phyloP scores from a whole-genome alignment of 2,113 vertebrate genomes.

The Sylvia atricapilla region DNA sequence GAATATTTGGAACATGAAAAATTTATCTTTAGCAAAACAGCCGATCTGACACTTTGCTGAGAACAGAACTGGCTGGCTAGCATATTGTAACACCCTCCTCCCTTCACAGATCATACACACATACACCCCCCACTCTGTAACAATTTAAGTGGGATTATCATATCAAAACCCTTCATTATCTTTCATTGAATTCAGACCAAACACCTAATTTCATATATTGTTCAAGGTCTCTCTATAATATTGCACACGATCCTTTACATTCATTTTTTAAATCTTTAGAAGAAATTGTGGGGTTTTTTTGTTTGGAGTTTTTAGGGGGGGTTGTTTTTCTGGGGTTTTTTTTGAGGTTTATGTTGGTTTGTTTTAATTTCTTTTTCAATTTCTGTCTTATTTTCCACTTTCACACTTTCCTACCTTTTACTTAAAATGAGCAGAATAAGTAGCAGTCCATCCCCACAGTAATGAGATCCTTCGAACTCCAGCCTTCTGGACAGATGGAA shows the following conservation, averaged over 20 bases:
- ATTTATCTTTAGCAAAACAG: constrained; percentile 85
- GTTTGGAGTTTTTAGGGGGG: not conserved
- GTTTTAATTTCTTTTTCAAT: not conserved
- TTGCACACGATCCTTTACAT: constrained; percentile 11
- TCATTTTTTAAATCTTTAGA: constrained; percentile 31
- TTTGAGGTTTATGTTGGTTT: not conserved
- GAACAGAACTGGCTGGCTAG: constrained; percentile 76
- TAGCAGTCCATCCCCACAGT: not conserved
- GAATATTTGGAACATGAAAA: constrained; percentile 84
- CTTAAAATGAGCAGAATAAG: constrained; percentile 3
- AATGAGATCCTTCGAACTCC: constrained; percentile 35
- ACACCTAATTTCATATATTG: constrained; percentile 68
- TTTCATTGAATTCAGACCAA: constrained; percentile 62
- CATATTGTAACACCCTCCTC: constrained; percentile 65
- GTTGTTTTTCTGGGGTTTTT: not conserved
- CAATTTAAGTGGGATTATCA: constrained; percentile 72
- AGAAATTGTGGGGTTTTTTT: not conserved
- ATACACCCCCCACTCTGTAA: constrained; percentile 43
- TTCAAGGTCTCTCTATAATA: constrained; percentile 30
- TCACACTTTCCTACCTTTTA: not conserved
- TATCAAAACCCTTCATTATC: constrained; percentile 67
- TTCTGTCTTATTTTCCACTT: not conserved
- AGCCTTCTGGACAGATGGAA: constrained; percentile 56
- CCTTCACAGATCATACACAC: constrained; percentile 19
- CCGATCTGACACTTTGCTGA: constrained; percentile 77